phyloP scores from a whole-genome alignment of 2,113 vertebrate species.

The Dromas ardeola region DNA sequence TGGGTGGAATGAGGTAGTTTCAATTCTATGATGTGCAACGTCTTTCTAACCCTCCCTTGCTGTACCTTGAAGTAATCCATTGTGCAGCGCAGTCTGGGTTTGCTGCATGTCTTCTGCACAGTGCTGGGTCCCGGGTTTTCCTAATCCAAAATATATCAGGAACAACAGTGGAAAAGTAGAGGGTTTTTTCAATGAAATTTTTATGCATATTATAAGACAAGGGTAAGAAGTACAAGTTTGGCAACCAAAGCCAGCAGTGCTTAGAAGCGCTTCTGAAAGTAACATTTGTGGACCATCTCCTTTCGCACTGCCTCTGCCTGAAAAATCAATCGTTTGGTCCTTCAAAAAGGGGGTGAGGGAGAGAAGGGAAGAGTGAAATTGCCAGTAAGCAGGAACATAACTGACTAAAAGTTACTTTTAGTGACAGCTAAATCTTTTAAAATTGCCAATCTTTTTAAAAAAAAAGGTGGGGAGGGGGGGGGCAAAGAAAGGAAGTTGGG shows the following conservation, averaged over 20 bases:
- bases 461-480: neutral
- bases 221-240: neutral
- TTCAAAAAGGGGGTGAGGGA: neutral
- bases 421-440: neutral
- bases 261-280: neutral
- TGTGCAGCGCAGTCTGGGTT: neutral
- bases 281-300: rapidly evolving
- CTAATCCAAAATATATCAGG: neutral
- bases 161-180: neutral
- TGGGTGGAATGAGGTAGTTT: neutral
- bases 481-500: neutral
- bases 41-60: neutral
- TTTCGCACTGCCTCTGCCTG: neutral
- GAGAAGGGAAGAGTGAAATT: neutral
- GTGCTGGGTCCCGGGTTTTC: neutral
- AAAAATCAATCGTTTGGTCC: neutral
- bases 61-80: neutral
- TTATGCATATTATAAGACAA: neutral
- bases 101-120: neutral
- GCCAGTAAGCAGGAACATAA: neutral
- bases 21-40: neutral
- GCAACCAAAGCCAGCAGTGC: neutral
- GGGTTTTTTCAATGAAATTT: neutral
- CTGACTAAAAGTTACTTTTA: neutral
- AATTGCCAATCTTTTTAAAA: neutral